These are phyloP conservation scores for Trichogramma pretiosum DNA, from an alignment of 1,140 invertebrate genomes.

Conservation along the genomic window DNA sequence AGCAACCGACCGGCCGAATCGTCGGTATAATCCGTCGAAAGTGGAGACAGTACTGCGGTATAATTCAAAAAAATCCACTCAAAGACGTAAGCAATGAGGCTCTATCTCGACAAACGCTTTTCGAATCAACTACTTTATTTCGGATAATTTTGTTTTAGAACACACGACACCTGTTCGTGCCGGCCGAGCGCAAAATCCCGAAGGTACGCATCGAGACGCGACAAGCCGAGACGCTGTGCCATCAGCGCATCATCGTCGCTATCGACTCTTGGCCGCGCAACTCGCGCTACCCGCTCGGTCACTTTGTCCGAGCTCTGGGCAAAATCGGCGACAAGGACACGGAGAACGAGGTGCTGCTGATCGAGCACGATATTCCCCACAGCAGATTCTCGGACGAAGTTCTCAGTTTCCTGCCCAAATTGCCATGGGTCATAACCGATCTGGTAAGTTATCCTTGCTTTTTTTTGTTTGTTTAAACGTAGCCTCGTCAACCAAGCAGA, in stretches of 20 bases:
- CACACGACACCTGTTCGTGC: constrained; percentile 77
- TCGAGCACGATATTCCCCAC: constrained; percentile 97
- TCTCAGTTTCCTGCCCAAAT: constrained; percentile 78
- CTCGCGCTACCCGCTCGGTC: constrained; percentile 72
- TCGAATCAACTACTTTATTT: background rate
- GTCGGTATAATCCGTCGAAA: constrained; percentile 94
- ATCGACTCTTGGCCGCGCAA: constrained; percentile 88
- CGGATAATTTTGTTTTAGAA: constrained; percentile 42
- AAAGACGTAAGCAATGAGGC: no score
- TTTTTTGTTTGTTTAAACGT: background rate
- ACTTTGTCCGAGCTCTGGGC: constrained; percentile 81
- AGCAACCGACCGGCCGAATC: constrained; percentile 74
- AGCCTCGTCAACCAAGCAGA: no score
- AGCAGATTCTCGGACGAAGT: constrained; percentile 91
- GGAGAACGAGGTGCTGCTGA: constrained; percentile 89
- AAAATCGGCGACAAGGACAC: constrained; percentile 77
- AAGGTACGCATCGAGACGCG: constrained; percentile 87
- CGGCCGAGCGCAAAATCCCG: constrained; percentile 82
- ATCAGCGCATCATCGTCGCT: constrained; percentile 83
- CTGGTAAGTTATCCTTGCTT: constrained; percentile 48
- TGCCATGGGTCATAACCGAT: constrained; percentile 83
- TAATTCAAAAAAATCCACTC: constrained; percentile 70
- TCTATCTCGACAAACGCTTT: no score
- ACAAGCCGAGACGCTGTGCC: constrained; percentile 69
- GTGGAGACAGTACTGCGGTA: constrained; percentile 95